Evolutionary conservation across 2,113 vertebrate genomes (phyloP), one percentile per base, ranked within the genome.

Genomic region (Echinops telfairi): DNA sequence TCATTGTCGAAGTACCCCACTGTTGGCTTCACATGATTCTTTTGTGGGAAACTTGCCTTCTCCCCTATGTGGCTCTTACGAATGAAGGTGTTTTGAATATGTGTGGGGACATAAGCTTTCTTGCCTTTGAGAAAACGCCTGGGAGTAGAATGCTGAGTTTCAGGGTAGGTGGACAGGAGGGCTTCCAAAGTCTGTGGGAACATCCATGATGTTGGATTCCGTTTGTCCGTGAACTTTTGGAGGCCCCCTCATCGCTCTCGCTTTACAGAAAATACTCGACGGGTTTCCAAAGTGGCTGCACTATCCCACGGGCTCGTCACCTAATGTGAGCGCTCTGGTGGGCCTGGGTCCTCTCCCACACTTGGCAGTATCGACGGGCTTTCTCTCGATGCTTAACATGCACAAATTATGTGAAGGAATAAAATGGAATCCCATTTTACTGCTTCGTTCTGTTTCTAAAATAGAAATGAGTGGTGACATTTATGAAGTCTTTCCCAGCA

Each of bases 391-490:
- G 57, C 33, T 84, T 68, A 90, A 73, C 47, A 53, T 62, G 29
- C 80, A 57, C 62, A 78, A 89, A 84, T 75, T 53, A 40, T 84
- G n/a, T 93, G 66, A 91, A 33, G 31, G 31, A 92, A 77, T 68
- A 40, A 33, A 11, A 81, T 64, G 36, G 76, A 76, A 76, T 88
- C 29, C 23, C 83, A 77, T 92, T 80, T 94, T 90, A 57, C 76
- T 43, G 17, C 84, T 89, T 89, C 31, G 90, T 40, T 23, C 27
- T 92, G 23, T 66, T 81, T 91, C 87, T 38, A 94, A 89, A 89
- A 85, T 95, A 93, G 40, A 33, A 90, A 40, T 81, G 31, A 90
- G 71, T 87, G 31, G 80, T 81, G 70, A 90, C 75, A 84, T 92
- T 58, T 81, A 64, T 77, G 77, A 64, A 33, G 75, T 60, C 14